Base-by-base conservation (phyloP, 1,140 invertebrate species). In the Parapsyche elsis region DNA sequence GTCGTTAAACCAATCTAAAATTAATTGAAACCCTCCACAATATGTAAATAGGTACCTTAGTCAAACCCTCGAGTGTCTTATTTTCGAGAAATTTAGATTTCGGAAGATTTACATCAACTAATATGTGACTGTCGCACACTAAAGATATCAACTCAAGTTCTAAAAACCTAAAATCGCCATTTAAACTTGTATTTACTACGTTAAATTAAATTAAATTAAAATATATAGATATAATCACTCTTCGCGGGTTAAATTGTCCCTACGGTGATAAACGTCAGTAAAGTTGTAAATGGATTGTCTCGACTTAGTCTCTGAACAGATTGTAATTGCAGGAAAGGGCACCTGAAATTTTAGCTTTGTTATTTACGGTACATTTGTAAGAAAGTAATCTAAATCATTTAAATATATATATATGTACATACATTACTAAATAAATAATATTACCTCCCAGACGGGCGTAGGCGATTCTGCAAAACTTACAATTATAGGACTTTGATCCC, bases 401-500 rank as follows among this genome's bases (percentile, higher is more conserved):
- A 46, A 7, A 46, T 46, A 46, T 46, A 46, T 46, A 46, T 46
- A 46, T 46, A 46, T 46, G n/a, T n/a, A 16, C 16, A 61, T 16
- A 61, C n/a, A n/a, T 38, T 38, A 4, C 7, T 4, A 38, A 38
- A 38, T 38, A 4, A 61, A 21, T 61, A 21, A 61, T 61, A 61
- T 46, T 16, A 88, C 88, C 84, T 92, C 87, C 90, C 90, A 92
- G 4, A 92, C 90, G 1, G 91, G 90, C 19, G 90, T 92, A 0
- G 91, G 89, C 67, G 89, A 90, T 84, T 92, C 91, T 38, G 90
- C 90, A 83, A 92, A 92, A 76, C 90, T 91, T 0, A 92, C 91
- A 84, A 92, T 92, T 0, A 93, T 91, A 0, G 92, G 91, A 82
- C 88, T 92, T 77, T 91, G 87, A 57, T 90, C 87, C 91, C 92